Conservation (phyloP, 2,113 vertebrate species). For the Callospermophilus lateralis region DNA sequence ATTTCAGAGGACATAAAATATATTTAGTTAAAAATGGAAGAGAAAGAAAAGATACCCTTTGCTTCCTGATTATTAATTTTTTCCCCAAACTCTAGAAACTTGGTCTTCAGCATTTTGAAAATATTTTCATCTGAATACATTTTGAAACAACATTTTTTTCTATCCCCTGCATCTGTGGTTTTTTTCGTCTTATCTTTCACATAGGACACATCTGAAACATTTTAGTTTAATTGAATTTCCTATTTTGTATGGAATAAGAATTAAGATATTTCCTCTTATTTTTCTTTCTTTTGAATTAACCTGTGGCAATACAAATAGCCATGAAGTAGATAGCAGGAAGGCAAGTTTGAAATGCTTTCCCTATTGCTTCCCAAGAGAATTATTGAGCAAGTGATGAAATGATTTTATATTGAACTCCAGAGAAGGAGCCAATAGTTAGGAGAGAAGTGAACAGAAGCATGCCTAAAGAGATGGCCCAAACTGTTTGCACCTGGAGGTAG, state of each 20-base stretch:
- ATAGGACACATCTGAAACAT: neutral
- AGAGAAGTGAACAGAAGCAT: neutral
- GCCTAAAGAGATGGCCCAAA: neutral
- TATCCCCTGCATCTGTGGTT: neutral
- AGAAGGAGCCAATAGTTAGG: neutral
- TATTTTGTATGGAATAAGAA: constrained; percentile 16
- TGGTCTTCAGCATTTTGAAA: neutral
- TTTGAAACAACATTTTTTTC: neutral
- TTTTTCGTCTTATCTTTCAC: constrained; percentile 34
- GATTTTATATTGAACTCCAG: neutral
- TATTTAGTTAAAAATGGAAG: neutral
- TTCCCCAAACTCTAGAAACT: neutral
- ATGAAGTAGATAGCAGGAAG: neutral
- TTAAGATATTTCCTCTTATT: neutral
- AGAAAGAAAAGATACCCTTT: neutral
- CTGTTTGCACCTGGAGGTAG: neutral
- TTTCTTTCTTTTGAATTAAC: neutral
- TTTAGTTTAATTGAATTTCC: constrained; percentile 24
- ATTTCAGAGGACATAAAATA: neutral
- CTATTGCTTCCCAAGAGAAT: neutral
- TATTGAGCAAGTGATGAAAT: neutral
- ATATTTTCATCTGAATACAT: neutral
- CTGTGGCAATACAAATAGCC: neutral
- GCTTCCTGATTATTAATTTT: neutral
- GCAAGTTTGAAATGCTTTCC: neutral